Evolutionary conservation across 2,797 vertebrate genomes (phyloP), one percentile per base, ranked within the genome.

Genomic region (Cygnus olor): DNA sequence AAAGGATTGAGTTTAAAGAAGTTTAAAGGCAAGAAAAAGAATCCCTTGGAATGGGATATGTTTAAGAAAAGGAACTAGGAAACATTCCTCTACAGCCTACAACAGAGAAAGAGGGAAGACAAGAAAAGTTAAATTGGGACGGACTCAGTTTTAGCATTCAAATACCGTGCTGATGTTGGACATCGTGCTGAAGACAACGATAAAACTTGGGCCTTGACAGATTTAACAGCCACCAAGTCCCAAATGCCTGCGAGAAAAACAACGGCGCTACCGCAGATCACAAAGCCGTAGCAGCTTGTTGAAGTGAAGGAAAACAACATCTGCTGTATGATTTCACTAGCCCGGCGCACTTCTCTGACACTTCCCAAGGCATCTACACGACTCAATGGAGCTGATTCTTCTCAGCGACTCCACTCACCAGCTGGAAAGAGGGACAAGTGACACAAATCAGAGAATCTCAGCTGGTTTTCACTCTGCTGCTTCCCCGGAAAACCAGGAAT

Each of bases 291-390:
- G 87, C 81, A 93, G 89, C 65, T 94, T 83, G 91, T 66, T 82
- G 49, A 85, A 91, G 69, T 14, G 74, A 92, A 82, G 0, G 28
- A 94, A 95, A 97, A 92, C 92, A 91, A 93, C 88, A 92, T 92
- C 92, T 97, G 94, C 89, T 95, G 44, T 54, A 92, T 80, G 93
- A 95, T 92, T 94, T 95, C 95, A 95, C 66, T 91, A 25, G 65
- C 70, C 34, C 36, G 2, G 34, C 11, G 24, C 81, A 61, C 30
- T 92, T 65, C 86, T 65, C 87, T 69, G 89, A 76, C 69, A 80
- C 81, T 58, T 95, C 56, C 72, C 58, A 32, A 74, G 16, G 79
- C 81, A 64, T 38, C 18, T 10, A 71, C 45, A 71, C 49, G 49
- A 72, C 25, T 79, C 65, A 63, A 9, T n/a, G 15, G 72, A 93